A percentile compares a stretch with the other conserved stretches of the same genome.
Conservation (phyloP, 2,888 invertebrate species). For the Atethmia centrago region DNA sequence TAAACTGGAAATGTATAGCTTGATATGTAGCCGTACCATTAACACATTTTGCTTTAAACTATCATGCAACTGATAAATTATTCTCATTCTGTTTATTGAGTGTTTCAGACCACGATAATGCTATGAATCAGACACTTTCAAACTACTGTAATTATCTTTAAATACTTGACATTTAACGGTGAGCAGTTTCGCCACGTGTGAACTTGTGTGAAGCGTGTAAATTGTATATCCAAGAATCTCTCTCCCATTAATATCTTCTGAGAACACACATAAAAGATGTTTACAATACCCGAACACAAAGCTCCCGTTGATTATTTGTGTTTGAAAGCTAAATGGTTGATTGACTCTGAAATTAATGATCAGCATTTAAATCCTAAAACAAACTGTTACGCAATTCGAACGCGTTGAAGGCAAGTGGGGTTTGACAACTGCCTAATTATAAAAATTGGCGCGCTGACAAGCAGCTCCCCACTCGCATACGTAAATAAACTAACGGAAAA, state of each 20-base stretch:
- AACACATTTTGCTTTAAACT: conserved; percentile 3
- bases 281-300: conserved; percentile 57
- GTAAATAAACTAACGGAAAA: conserved; percentile 77
- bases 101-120: not conserved
- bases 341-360: conserved; percentile 56
- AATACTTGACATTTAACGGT: conserved; percentile 43
- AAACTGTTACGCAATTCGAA: conserved; percentile 72
- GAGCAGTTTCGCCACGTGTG: conserved; percentile 51
- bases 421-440: conserved; percentile 86
- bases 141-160: conserved; percentile 33
- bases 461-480: conserved; percentile 73
- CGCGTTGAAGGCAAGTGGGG: conserved; percentile 69
- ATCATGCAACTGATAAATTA: conserved; percentile 1
- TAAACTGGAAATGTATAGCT: not conserved
- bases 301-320: conserved; percentile 42
- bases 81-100: conserved; percentile 13
- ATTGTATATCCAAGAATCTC: conserved; percentile 52
- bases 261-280: conserved; percentile 59
- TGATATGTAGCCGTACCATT: not conserved
- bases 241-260: conserved; percentile 58
- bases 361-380: conserved; percentile 53
- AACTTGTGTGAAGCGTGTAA: conserved; percentile 37
- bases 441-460: conserved; percentile 84
- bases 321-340: conserved; percentile 48
- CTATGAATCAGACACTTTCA: conserved; percentile 20